These are phyloP conservation scores for Protobothrops flavoviridis DNA, from an alignment of 2,113 vertebrate genomes.

Conservation along the genomic window DNA sequence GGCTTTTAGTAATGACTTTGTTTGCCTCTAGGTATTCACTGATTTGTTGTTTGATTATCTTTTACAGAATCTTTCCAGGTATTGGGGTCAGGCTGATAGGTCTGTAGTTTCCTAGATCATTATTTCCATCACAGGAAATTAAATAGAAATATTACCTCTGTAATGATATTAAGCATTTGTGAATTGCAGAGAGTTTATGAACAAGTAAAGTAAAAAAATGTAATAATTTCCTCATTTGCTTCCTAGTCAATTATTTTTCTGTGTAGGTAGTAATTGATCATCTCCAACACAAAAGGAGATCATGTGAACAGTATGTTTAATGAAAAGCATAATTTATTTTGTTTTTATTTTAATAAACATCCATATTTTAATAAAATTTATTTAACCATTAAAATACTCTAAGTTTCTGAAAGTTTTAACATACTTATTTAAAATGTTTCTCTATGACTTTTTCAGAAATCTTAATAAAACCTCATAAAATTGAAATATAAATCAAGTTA, in stretches of 20 bases:
- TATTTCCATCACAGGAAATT: background rate
- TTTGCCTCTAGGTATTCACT: too few relatives aligned
- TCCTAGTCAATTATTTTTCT: background rate
- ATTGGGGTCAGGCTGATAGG: too few relatives aligned
- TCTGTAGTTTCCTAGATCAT: background rate
- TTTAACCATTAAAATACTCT: background rate
- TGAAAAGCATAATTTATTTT: background rate
- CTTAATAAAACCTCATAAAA: slow-evolving; percentile 2
- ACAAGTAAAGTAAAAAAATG: background rate
- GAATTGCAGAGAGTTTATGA: background rate
- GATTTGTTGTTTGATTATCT: too few relatives aligned
- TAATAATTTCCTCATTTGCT: background rate
- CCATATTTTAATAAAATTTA: slow-evolving; percentile 14
- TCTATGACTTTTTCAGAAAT: slow-evolving; percentile 2
- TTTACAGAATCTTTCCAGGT: too few relatives aligned
- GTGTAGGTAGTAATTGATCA: background rate
- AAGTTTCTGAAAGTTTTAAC: slow-evolving; percentile 19
- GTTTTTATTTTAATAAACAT: background rate
- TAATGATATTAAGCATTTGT: background rate
- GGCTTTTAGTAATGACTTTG: too few relatives aligned
- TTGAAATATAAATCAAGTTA: slow-evolving; percentile 15
- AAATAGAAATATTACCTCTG: background rate
- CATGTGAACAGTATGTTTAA: background rate
- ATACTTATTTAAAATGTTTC: background rate
- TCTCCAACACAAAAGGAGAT: background rate